Evolutionary conservation across 2,888 invertebrate species (phyloP), one percentile per base, ranked within the genome.

Genomic region (Nomada goodeniana): DNA sequence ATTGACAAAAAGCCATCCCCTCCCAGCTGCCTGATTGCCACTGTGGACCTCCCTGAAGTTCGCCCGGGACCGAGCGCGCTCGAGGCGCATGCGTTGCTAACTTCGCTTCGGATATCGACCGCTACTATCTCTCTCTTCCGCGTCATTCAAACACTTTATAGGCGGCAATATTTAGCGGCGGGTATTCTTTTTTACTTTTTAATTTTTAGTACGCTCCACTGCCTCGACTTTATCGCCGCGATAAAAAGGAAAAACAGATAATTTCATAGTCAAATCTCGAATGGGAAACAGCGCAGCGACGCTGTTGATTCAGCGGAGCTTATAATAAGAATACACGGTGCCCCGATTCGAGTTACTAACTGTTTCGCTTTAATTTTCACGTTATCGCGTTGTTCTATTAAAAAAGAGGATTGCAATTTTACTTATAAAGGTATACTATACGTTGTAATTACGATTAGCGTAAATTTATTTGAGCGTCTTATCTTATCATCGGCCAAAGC

Each of bases 21-120:
- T 70, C 82, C 69, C 76, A 73, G 23, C 55, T 64, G 68, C 75
- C 77, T 61, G 76, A 78, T 80, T 87, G 90, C 89, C 88, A 90
- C 90, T 89, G 86, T 87, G 90, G 87, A 89, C 86, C 76, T 64
- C 36, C 74, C 60, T 85, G 88, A 90, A 86, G 87, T 87, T 86
- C 82, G 13, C 68, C 50, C 52, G 70, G 77, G 55, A 29, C 59
- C 67, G 63, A 60, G 75, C 26, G 20, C 23, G 52, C 52, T 71
- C 64, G 67, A 72, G 20, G 82, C 88, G 88, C 88, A 88, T 88
- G 88, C 88, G 88, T 82, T 47, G 75, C 87, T 47, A 85, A 85
- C 85, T 86, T 88, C 86, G 76, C 75, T 20, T 55, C 36, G 55
- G 44, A 80, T 89, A 89, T 89, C 86, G 88, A 89, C 75, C 87